phyloP scores from a whole-genome alignment of 2,113 vertebrate genomes.

The Hystrix cristata region DNA sequence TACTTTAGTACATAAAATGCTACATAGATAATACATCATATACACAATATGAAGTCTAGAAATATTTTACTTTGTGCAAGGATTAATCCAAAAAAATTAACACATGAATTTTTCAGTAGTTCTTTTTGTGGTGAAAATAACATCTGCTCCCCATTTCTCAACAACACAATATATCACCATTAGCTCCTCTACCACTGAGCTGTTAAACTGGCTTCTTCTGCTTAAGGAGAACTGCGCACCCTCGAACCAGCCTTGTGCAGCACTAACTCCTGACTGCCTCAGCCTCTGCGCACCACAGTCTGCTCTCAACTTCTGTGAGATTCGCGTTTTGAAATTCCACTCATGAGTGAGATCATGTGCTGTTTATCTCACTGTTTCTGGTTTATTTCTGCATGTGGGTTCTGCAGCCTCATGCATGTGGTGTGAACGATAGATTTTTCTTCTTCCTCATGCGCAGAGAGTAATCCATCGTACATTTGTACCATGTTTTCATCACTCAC shows the following conservation, averaged over 20 bases:
- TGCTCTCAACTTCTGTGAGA: neutral
- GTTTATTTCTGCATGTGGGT: neutral
- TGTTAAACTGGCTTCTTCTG: neutral
- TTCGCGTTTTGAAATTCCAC: no score
- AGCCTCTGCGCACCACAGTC: neutral
- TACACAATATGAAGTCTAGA: neutral
- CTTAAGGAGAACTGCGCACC: neutral
- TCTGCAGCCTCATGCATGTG: neutral
- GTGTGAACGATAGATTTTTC: neutral
- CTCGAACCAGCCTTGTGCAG: neutral
- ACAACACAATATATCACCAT: neutral
- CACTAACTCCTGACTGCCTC: neutral
- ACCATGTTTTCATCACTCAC: neutral
- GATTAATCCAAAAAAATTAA: neutral
- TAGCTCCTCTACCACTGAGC: neutral
- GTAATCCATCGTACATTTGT: neutral
- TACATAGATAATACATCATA: neutral
- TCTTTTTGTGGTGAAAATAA: neutral
- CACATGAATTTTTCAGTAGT: neutral
- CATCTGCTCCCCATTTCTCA: neutral
- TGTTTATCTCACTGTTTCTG: neutral
- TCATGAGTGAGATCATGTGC: neutral
- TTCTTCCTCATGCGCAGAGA: neutral
- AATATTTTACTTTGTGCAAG: neutral
- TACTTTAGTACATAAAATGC: neutral